Evolutionary conservation across 2,888 invertebrate species (phyloP), one percentile per base, ranked within the genome.

Genomic region (Eupithecia abbreviata): DNA sequence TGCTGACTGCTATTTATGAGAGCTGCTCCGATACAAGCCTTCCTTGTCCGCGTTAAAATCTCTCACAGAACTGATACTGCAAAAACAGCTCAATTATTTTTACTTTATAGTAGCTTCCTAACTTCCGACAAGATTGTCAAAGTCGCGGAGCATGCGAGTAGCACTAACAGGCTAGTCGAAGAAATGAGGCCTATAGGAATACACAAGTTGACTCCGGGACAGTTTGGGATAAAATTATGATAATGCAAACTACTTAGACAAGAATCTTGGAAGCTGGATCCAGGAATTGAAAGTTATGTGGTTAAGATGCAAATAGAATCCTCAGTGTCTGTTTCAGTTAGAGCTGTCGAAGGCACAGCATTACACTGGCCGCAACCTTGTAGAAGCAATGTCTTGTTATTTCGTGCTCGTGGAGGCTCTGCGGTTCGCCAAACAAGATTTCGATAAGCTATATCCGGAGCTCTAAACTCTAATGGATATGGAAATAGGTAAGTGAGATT

Each of bases 401-500:
- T 42, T 13, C 42, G 42, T 30, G 62, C 18, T 18, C 30, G 18
- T 30, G 62, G 9, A 4, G n/a, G 55, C 55, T 7, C 55, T 30
- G 62, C 62, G 30, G 62, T 12, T 30, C 1, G 4, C 18, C 62
- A 18, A 30, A 10, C 55, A n/a, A 30, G 18, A 30, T 62, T 30
- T 62, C 10, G 30, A 62, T 62, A 18, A 58, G 55, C 10, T 10
- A 45, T 7, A 45, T 1, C 45, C 7, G 4, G 3, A 10, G 62
- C 7, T 9, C 58, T 58, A 58, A 58, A 18, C 62, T 58, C 55
- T 62, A 62, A 62, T 62, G 15, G 42, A 66, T 66, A 66, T 7
- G 41, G 42, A 66, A 66, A 58, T 55, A 58, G 18, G 18, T 58
- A 18, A 42, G 15, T 30, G 73, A 75, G 72, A 72, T 72, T 15